Conservation (phyloP, 2,888 invertebrate species). For the Scotopteryx bipunctaria region DNA sequence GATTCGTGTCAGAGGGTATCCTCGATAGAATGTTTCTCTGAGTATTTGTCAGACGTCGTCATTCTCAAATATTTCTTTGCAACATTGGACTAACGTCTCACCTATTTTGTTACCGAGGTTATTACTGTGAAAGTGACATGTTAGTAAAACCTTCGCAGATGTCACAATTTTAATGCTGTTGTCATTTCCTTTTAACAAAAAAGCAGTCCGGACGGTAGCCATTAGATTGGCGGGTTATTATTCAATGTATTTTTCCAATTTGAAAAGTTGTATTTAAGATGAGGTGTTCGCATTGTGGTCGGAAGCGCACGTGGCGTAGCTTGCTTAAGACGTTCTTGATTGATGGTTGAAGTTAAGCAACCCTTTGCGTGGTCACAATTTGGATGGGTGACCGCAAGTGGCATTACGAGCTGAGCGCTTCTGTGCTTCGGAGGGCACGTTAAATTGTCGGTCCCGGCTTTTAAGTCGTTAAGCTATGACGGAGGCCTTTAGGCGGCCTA, state of each 20-base stretch:
- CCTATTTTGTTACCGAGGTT: slow-evolving; percentile 31
- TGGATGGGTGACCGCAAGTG: too few species aligned
- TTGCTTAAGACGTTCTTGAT: too few species aligned
- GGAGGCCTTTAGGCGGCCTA: too few species aligned
- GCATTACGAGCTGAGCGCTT: too few species aligned
- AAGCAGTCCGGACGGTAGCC: not conserved
- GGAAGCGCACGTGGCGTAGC: too few species aligned
- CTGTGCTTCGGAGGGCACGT: too few species aligned
- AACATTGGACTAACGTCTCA: slow-evolving; percentile 24
- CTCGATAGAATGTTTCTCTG: slow-evolving; percentile 34
- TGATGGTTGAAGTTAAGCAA: too few species aligned
- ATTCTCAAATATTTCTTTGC: slow-evolving; percentile 30
- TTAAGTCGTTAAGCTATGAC: too few species aligned
- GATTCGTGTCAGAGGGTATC: slow-evolving; percentile 44
- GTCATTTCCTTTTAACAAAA: slow-evolving; percentile 23
- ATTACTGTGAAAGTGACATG: slow-evolving; percentile 35
- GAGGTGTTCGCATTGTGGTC: slow-evolving; percentile 13
- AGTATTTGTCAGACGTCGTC: slow-evolving; percentile 35
- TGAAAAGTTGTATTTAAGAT: slow-evolving; percentile 16
- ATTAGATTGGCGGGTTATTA: slow-evolving; percentile 15
- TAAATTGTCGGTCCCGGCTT: too few species aligned
- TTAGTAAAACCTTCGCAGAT: slow-evolving; percentile 33
- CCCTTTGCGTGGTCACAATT: too few species aligned
- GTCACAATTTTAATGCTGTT: slow-evolving; percentile 25
- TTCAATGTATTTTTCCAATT: slow-evolving; percentile 12